These are phyloP conservation scores for Tenthredo scrophulariae DNA, from an alignment of 2,888 invertebrate species.

Conservation along the genomic window DNA sequence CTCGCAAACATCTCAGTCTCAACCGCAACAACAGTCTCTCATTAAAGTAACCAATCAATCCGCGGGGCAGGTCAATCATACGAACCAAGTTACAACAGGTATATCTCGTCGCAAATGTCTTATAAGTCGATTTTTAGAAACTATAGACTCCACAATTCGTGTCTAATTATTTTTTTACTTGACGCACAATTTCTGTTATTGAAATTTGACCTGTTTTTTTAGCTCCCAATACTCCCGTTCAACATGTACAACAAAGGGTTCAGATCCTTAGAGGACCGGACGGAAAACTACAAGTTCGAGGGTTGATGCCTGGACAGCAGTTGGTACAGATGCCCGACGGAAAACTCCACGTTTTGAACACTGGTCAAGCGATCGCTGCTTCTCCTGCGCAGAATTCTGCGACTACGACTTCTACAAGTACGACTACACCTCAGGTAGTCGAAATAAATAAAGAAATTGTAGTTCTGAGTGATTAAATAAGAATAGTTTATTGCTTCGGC, in stretches of 20 bases:
- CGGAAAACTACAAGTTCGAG: constrained; percentile 95
- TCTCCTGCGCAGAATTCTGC: constrained; percentile 73
- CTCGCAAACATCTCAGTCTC: constrained; percentile 72
- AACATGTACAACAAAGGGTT: constrained; percentile 85
- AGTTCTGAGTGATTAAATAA: neutral
- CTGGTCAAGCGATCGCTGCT: constrained; percentile 81
- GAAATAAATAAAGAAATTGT: neutral
- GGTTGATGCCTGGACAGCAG: constrained; percentile 95
- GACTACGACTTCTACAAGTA: constrained; percentile 59
- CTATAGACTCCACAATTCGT: neutral
- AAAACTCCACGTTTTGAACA: constrained; percentile 90
- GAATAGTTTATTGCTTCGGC: neutral
- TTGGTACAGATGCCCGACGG: constrained; percentile 96
- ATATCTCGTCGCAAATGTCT: neutral
- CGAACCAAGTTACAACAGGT: constrained; percentile 71
- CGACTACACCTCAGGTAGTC: constrained; percentile 59
- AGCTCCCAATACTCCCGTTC: constrained; percentile 72
- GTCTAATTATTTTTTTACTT: neutral
- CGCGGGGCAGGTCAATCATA: constrained; percentile 71
- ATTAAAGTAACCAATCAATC: constrained; percentile 79
- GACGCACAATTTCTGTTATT: neutral
- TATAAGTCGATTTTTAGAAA: neutral
- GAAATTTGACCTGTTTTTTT: constrained; percentile 36
- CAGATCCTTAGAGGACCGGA: constrained; percentile 95
- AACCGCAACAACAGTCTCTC: constrained; percentile 77